Percentiles rank a stretch among this genome's conserved stretches.
phyloP scores from a whole-genome alignment of 2,888 invertebrate species.

The Micoletzkya japonica region DNA sequence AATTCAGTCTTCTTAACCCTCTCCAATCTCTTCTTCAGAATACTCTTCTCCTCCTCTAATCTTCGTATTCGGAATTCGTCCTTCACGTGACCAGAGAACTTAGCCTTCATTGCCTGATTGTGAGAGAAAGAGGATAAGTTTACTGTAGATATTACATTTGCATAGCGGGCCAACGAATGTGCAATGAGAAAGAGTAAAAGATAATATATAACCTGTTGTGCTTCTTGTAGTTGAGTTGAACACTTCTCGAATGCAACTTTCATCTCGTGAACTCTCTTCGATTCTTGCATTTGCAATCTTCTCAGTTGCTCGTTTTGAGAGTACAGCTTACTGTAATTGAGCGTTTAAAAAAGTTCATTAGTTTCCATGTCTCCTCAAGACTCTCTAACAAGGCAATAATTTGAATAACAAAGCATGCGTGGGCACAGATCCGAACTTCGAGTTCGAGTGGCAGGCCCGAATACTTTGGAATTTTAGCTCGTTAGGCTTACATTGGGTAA shows the following conservation, averaged over 20 bases:
- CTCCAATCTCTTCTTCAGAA: conserved; percentile 87
- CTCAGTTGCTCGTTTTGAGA: conserved; percentile 7
- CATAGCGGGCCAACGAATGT: conserved; percentile 10
- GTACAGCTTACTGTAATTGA: background rate
- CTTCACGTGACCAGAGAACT: conserved; percentile 17
- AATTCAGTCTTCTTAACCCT: conserved; percentile 95
- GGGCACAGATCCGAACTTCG: too few relatives aligned
- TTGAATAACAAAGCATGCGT: too few relatives aligned
- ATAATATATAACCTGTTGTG: conserved; percentile 70
- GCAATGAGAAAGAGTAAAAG: conserved; percentile 9
- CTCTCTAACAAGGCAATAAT: too few relatives aligned
- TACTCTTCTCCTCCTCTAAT: conserved; percentile 87
- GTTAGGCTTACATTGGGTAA: too few relatives aligned
- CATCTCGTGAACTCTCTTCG: conserved; percentile 87
- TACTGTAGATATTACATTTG: conserved; percentile 12
- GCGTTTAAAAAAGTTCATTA: too few relatives aligned
- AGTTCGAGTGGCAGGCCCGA: too few relatives aligned
- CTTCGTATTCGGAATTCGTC: conserved; percentile 15
- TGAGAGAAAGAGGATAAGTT: background rate
- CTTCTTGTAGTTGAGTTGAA: conserved; percentile 95
- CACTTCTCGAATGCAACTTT: conserved; percentile 96
- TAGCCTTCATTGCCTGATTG: conserved; percentile 30
- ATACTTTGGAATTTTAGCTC: too few relatives aligned
- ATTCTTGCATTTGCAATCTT: conserved; percentile 71
- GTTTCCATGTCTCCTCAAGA: too few relatives aligned